Base-by-base conservation (phyloP, 2,113 vertebrate genomes). In the Seriola quinqueradiata region DNA sequence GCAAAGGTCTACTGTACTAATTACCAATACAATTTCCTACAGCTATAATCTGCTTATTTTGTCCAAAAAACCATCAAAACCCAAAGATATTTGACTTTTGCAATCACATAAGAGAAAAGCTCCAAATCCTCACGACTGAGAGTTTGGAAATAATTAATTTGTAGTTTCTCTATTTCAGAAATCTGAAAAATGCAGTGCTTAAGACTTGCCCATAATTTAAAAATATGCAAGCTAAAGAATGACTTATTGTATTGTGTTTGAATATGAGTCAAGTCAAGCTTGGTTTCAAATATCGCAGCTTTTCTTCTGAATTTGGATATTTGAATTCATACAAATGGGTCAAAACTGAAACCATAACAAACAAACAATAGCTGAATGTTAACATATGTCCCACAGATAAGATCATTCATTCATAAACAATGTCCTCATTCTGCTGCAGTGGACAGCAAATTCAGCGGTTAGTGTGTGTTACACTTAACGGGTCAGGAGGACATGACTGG, bases 381-480 rank as follows among this genome's bases (percentile, higher is more conserved):
- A 63, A 21, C 71, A 67, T 42, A n/a, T 12, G 52, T 1, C 46
- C 46, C 4, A 59, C 13, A 85, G 46, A 76, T 58, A 63, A 12
- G 46, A 61, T 61, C 28, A 38, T 63, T 61, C 48, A 68, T 25
- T 48, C 61, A 40, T 21, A 52, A 59, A 75, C 66, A 77, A 63
- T 25, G 68, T n/a, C 68, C 72, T 79, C 71, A 52, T 82, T 77
- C 75, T 52, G 12, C 58, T 40, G 25, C 36, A 11, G 36, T n/a
- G 40, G 48, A 58, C 40, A 59, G 68, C 25, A 38, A 34, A 80
- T 21, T 68, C 32, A n/a, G 17, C 19, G 19, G 19, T 21, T 50
- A 38, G 57, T 17, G 34, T 40, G 19, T 19, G 71, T 11, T 34
- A 17, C 12, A 19, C 68, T 67, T 48, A 50, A 65, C 36, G 0